Evolutionary conservation across 1,140 invertebrate species (phyloP), one percentile per base, ranked within the genome.

Genomic region (Drosophila nasuta): DNA sequence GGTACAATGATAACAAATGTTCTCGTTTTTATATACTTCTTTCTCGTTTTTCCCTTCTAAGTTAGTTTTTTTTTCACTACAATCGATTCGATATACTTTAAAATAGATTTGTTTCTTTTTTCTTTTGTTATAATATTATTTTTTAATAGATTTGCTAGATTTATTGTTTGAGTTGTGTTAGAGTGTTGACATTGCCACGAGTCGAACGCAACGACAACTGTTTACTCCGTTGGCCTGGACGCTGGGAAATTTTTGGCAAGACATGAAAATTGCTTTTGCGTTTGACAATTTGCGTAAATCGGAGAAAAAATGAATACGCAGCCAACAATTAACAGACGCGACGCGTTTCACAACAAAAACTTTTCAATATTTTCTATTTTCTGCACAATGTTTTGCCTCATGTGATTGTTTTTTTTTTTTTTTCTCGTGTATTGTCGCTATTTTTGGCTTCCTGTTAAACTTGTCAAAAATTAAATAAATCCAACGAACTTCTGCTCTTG

Each of bases 211-310:
- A 38, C 75, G 60, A 69, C 82, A 87, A 71, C 68, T 82, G 62
- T 82, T 82, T 82, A 79, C 72, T 73, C 49, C 70, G 54, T 62
- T 82, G 71, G 77, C 45, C 59, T 63, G 73, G 62, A 81, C 43
- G 62, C 58, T 67, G 54, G 49, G 49, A 78, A 75, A 71, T 79
- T 68, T 89, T 85, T 79, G 86, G 75, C 86, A 90, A 89, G 81
- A 89, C 86, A 89, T 90, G 81, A 85, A 85, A 89, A 67, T 67
- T 72, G 67, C 54, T 79, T 77, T 81, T 38, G 57, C 45, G 57
- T 76, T 74, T 74, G 82, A 82, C 66, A 74, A 79, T 82, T 79
- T 82, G 30, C 69, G 74, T 76, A 67, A 64, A 68, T 54, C 49
- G 38, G 17, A 35, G 60, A 64, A 81, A 25, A 25, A 25, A 25